Base-by-base conservation (phyloP, 2,113 vertebrate species). In the Hylia prasina region DNA sequence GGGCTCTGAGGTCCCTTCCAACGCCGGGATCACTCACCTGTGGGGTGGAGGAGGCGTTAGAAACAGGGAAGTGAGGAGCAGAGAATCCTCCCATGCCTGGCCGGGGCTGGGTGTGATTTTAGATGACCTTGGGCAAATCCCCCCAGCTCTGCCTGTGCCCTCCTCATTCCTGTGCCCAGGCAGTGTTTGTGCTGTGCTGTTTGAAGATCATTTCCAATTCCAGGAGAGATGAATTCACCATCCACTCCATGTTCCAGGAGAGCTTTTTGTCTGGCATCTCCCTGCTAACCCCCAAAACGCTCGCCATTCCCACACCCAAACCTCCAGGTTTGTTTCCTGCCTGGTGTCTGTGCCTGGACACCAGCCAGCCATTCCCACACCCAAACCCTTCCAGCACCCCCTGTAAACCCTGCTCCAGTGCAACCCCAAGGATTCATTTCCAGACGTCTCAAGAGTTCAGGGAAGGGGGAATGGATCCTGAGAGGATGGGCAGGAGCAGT, bases 1-100 rank as follows among this genome's bases (percentile, higher is more conserved):
- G 48, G 13, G 21, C 42, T 9, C 0, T 63, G 1, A 1, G n/a
- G 2, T 30, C 64, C 39, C 8, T 70, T 11, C 56, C 54, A 9
- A 0, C 63, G 2, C 23, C 8, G 10, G 45, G 15, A 11, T 16
- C 35, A 0, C 42, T 30, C 2, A 0, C 2, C 24, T 2, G 5
- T 7, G 53, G 39, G 19, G 30, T 20, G 57, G 39, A 27, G 23
- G 42, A 45, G 57, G 11, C 6, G 4, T 30, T 40, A 7, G 57
- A 31, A 63, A 15, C 1, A 1, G 68, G 63, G 48, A 40, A 60
- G 9, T 8, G 81, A 45, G 39, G 63, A 56, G 3, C 71, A 61
- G 61, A 21, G 42, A 42, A 21, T 9, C 33, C 64, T 31, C 15
- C 4, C 0, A 20, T 63, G 86, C 10, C 18, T 3, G 7, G 23